A percentile compares a stretch with the other conserved stretches of the same genome.
Evolutionary conservation across 2,888 invertebrate species (phyloP).

Genomic region (Patella ulyssiponensis): DNA sequence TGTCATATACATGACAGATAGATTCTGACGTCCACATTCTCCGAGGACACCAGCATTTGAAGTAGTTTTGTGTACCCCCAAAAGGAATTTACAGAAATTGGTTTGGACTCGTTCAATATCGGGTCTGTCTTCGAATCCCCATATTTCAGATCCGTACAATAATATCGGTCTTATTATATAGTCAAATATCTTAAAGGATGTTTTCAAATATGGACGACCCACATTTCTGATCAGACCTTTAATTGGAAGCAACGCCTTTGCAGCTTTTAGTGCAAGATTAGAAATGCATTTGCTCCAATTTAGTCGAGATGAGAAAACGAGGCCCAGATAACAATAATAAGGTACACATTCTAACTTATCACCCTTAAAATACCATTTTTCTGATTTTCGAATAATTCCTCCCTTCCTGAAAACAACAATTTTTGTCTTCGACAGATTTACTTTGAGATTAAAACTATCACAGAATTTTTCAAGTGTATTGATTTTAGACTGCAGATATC

Average conservation of each 20-base stretch:
- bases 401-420: not conserved
- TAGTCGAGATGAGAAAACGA: slow-evolving; percentile 11
- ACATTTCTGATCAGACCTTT: not conserved
- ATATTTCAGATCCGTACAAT: too few species aligned
- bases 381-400: not conserved
- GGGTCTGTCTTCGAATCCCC: not conserved
- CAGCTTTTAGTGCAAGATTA: slow-evolving; percentile 10
- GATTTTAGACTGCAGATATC: not conserved
- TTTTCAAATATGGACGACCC: not conserved
- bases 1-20: too few species aligned
- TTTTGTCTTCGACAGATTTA: slow-evolving; percentile 11
- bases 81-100: not conserved
- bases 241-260: slow-evolving; percentile 8
- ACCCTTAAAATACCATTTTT: not conserved
- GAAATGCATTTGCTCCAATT: slow-evolving; percentile 7
- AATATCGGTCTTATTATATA: not conserved
- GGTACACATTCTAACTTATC: not conserved
- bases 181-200: slow-evolving; percentile 1
- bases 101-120: slow-evolving; percentile 4
- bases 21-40: not conserved
- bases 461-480: not conserved
- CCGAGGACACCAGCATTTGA: too few species aligned
- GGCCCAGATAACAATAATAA: slow-evolving; percentile 13
- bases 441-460: slow-evolving; percentile 6
- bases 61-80: not conserved